Percentiles rank a stretch among this genome's conserved stretches.
Conservation (phyloP, 1,140 invertebrate species). For the Plutomurus gul region DNA sequence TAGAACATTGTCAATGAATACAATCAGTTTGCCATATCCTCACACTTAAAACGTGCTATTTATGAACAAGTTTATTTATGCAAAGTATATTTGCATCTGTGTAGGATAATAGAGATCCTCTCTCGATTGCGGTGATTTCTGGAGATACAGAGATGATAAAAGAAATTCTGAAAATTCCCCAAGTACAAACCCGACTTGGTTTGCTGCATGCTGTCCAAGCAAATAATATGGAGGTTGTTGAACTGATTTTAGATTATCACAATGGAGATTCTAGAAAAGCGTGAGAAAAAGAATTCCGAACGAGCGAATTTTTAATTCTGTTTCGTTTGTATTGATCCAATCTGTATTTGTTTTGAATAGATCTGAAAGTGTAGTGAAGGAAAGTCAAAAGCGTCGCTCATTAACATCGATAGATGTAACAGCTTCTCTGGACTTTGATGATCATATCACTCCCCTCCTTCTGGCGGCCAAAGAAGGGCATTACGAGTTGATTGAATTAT, state of each 20-base stretch:
- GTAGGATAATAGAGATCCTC: background rate
- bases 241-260: background rate
- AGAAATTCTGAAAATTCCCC: background rate
- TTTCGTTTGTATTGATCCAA: too few relatives aligned
- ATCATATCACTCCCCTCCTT: slow-evolving; percentile 27
- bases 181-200: background rate
- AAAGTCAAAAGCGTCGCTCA: background rate
- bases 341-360: background rate
- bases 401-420: background rate
- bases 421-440: background rate
- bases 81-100: too few relatives aligned
- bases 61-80: too few relatives aligned
- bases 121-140: background rate
- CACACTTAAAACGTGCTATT: too few relatives aligned
- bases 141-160: background rate
- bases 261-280: background rate
- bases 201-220: background rate
- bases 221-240: background rate
- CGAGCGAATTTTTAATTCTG: too few relatives aligned
- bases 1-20: too few relatives aligned
- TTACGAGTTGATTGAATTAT: slow-evolving; percentile 33
- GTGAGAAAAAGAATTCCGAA: too few relatives aligned
- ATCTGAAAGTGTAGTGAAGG: background rate
- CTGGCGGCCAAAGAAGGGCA: slow-evolving; percentile 29
- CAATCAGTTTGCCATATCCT: too few relatives aligned